A percentile compares a stretch with the other conserved stretches of the same genome.
Evolutionary conservation across 2,797 vertebrate genomes (phyloP).

Genomic region (Hyperoplus immaculatus): DNA sequence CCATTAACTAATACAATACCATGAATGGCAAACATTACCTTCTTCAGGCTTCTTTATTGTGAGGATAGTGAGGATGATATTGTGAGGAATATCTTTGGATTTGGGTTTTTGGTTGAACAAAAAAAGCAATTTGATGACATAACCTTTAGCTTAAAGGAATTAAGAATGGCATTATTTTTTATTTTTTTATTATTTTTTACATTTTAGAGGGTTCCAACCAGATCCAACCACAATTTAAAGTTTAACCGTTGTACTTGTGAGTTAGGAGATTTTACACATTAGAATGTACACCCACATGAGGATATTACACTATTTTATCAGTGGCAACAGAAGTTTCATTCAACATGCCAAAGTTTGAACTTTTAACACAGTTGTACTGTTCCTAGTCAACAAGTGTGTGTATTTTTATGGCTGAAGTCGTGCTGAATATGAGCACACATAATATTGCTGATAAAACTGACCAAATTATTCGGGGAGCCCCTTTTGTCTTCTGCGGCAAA

Average conservation of each 20-base stretch:
- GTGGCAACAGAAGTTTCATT: constrained; percentile 5
- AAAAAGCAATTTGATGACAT: background rate
- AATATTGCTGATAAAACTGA: constrained; percentile 57
- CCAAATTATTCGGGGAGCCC: constrained; percentile 68
- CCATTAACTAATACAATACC: background rate
- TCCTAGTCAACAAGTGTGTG: constrained; percentile 69
- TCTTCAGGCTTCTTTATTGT: background rate
- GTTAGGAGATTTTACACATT: background rate
- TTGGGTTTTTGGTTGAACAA: background rate
- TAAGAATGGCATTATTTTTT: background rate
- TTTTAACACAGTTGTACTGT: constrained; percentile 3
- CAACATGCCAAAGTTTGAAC: background rate
- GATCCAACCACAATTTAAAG: background rate
- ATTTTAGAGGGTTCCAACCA: background rate
- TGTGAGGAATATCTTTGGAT: background rate
- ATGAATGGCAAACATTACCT: background rate
- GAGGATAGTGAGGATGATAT: background rate
- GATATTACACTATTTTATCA: background rate
- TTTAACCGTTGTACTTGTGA: background rate
- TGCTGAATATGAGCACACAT: constrained; percentile 19
- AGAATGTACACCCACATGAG: background rate
- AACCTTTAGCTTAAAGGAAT: background rate
- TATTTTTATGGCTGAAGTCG: constrained; percentile 43
- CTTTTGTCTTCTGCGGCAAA: constrained; percentile 57
- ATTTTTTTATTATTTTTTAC: background rate